These are phyloP conservation scores for Aleiodes alternator DNA, from an alignment of 2,888 invertebrate genomes.

Conservation along the genomic window DNA sequence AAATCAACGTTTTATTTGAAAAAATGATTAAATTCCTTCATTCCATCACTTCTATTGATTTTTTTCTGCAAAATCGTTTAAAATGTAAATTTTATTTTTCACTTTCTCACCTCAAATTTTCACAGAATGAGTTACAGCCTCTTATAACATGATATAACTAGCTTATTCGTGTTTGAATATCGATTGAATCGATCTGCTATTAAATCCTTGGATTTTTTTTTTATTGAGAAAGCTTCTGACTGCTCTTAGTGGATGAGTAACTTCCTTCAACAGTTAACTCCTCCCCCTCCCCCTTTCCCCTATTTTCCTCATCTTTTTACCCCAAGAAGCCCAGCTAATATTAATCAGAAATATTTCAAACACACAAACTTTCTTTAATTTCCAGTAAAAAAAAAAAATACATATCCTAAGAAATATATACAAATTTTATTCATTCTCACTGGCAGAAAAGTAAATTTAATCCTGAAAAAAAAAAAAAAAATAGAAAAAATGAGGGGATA, in stretches of 20 bases:
- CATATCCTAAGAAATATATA: background rate
- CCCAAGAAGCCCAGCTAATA: background rate
- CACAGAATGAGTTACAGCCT: background rate
- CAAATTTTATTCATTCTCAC: background rate
- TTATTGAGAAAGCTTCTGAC: background rate
- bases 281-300: background rate
- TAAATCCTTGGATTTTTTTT: background rate
- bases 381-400: too few species aligned
- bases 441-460: conserved; percentile 27
- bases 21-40: background rate
- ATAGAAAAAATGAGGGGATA: background rate
- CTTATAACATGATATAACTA: background rate
- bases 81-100: conserved; percentile 7
- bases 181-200: conserved; percentile 4
- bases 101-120: background rate
- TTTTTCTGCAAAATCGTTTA: background rate
- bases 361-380: background rate
- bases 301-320: background rate
- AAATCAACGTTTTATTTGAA: background rate
- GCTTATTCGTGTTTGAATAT: background rate
- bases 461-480: background rate
- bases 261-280: conserved; percentile 5
- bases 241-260: background rate
- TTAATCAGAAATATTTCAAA: background rate
- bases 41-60: background rate